Conservation (phyloP, 2,797 vertebrate species). For the Artibeus jamaicensis region DNA sequence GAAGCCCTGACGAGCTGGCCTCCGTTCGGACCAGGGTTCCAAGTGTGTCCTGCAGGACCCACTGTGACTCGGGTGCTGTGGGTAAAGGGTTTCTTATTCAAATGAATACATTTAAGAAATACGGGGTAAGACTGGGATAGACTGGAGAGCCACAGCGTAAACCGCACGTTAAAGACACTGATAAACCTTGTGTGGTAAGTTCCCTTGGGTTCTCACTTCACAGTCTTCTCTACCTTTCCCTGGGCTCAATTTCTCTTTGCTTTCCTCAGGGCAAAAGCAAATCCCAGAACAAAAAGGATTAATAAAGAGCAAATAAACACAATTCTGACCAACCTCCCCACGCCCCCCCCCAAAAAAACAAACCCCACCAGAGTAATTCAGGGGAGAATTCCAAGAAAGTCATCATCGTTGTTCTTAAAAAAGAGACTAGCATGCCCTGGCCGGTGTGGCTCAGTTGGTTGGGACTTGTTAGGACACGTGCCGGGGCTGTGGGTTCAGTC, state of each 20-base stretch:
- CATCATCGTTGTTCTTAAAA: not conserved
- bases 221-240: not conserved
- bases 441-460: too few species aligned
- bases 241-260: not conserved
- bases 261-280: not conserved
- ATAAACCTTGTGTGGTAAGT: not conserved
- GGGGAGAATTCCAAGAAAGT: not conserved
- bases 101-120: not conserved
- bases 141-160: not conserved
- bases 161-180: not conserved
- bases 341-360: too few species aligned
- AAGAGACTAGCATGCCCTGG: not conserved
- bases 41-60: not conserved
- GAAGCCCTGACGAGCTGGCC: not conserved
- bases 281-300: not conserved
- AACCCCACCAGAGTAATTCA: not conserved
- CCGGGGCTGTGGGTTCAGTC: too few species aligned
- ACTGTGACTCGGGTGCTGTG: not conserved
- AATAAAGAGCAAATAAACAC: not conserved
- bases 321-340: not conserved
- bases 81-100: not conserved
- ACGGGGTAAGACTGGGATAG: too few species aligned
- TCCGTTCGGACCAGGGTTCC: not conserved
- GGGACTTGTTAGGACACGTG: too few species aligned
- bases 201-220: not conserved